Evolutionary conservation across 2,888 invertebrate species (phyloP).

Genomic region (Syritta pipiens): DNA sequence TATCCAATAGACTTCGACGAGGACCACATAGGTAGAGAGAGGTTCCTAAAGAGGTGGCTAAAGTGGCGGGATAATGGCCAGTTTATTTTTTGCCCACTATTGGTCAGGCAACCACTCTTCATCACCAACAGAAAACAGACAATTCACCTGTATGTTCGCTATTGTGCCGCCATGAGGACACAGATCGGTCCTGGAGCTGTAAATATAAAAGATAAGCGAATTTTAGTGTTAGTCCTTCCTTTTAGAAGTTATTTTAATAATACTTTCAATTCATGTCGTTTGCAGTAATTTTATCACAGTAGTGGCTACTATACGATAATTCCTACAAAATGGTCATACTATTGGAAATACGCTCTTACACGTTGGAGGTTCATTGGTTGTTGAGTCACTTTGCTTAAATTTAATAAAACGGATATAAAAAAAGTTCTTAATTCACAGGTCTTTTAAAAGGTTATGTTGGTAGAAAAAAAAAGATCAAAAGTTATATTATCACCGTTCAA

Average conservation of each 20-base stretch:
- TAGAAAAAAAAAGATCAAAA: slow-evolving; percentile 1
- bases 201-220: slow-evolving; percentile 73
- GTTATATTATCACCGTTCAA: background rate
- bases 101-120: slow-evolving; percentile 57
- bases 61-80: slow-evolving; percentile 50
- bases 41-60: slow-evolving; percentile 48
- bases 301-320: slow-evolving; percentile 69
- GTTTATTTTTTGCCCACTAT: slow-evolving; percentile 31
- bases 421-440: slow-evolving; percentile 59
- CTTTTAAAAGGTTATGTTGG: slow-evolving; percentile 34
- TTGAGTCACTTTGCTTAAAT: slow-evolving; percentile 69
- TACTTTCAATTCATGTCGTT: slow-evolving; percentile 70
- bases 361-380: slow-evolving; percentile 70
- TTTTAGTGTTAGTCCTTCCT: slow-evolving; percentile 61
- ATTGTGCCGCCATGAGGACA: slow-evolving; percentile 87
- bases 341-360: slow-evolving; percentile 69
- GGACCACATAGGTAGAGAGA: slow-evolving; percentile 43
- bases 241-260: slow-evolving; percentile 37
- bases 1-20: slow-evolving; percentile 66
- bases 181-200: slow-evolving; percentile 88
- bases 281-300: slow-evolving; percentile 70
- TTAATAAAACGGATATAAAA: slow-evolving; percentile 67
- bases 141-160: slow-evolving; percentile 86
- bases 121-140: slow-evolving; percentile 91
- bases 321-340: slow-evolving; percentile 70